phyloP scores from a whole-genome alignment of 2,113 vertebrate genomes.

The Odontesthes bonariensis region DNA sequence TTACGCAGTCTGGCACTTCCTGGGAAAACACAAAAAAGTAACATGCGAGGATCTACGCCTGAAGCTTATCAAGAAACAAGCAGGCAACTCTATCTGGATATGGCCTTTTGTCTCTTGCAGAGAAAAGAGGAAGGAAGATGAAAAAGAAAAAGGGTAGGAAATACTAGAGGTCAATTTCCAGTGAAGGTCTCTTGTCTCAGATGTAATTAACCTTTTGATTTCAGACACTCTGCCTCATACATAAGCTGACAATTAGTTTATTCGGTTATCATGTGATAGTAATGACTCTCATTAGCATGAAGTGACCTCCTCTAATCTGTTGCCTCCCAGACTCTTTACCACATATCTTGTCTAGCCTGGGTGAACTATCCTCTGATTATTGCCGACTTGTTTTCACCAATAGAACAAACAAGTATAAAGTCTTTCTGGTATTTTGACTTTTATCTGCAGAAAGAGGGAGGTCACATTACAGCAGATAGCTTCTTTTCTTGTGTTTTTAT shows the following conservation, averaged over 20 bases:
- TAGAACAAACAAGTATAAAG: conserved; percentile 12
- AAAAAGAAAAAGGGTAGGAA: conserved; percentile 61
- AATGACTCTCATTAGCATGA: conserved; percentile 84
- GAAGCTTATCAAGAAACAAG: conserved; percentile 92
- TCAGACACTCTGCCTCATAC: conserved; percentile 75
- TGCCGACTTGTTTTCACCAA: conserved; percentile 51
- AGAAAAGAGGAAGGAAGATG: conserved; percentile 32
- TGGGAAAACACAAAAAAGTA: conserved; percentile 84
- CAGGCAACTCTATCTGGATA: conserved; percentile 89
- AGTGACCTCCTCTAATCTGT: conserved; percentile 80
- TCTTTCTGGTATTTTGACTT: conserved; percentile 34
- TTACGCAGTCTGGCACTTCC: conserved; percentile 94
- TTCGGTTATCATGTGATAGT: conserved; percentile 83
- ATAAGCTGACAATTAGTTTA: conserved; percentile 83
- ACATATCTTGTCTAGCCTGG: conserved; percentile 43
- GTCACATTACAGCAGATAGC: conserved; percentile 19
- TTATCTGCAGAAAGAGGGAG: conserved; percentile 50
- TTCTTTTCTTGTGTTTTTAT: conserved; percentile 12
- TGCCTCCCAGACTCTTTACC: conserved; percentile 64
- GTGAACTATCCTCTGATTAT: conserved; percentile 53
- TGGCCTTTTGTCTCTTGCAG: conserved; percentile 79
- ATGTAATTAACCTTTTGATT: conserved; percentile 87
- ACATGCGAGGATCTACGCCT: conserved; percentile 93
- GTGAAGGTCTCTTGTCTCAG: conserved; percentile 82
- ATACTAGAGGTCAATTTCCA: conserved; percentile 82